Percentiles rank a stretch among this genome's conserved stretches.
phyloP scores from a whole-genome alignment of 2,888 invertebrate species.

The Pollenia griseotomentosa region DNA sequence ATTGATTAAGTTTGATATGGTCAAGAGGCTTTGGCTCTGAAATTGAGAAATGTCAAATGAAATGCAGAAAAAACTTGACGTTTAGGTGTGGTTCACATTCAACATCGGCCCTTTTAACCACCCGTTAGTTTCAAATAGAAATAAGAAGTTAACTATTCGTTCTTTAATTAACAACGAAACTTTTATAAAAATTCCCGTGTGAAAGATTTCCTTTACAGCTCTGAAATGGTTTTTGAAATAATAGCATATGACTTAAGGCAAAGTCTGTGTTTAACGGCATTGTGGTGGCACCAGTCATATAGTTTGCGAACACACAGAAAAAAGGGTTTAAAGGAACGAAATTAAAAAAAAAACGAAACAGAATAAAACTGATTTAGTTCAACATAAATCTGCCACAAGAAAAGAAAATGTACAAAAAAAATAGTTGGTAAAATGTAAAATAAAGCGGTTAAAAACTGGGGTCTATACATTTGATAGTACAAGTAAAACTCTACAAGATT shows the following conservation, averaged over 20 bases:
- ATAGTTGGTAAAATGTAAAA: conserved; percentile 30
- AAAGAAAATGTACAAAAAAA: conserved; percentile 49
- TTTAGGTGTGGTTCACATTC: no score
- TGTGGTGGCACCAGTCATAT: conserved; percentile 58
- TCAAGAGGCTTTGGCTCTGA: no score
- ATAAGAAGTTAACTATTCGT: no score
- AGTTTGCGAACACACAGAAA: conserved; percentile 14
- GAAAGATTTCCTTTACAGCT: conserved; percentile 13
- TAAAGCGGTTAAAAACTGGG: conserved; percentile 33
- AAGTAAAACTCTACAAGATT: conserved; percentile 26
- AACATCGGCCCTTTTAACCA: no score
- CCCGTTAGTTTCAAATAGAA: no score
- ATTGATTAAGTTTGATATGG: no score
- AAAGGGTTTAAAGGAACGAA: conserved; percentile 36
- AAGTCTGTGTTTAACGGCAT: conserved; percentile 64
- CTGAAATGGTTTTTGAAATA: conserved; percentile 24
- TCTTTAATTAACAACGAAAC: no score
- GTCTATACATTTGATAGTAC: neutral
- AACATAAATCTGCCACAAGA: conserved; percentile 72
- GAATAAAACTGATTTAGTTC: conserved; percentile 63
- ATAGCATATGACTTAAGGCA: conserved; percentile 51
- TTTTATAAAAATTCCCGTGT: neutral
- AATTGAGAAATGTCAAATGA: no score
- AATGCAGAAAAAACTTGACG: no score
- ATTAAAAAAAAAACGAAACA: conserved; percentile 25